These are phyloP conservation scores for Ctenopoma multispine DNA, from an alignment of 2,797 vertebrate genomes.

Conservation along the genomic window DNA sequence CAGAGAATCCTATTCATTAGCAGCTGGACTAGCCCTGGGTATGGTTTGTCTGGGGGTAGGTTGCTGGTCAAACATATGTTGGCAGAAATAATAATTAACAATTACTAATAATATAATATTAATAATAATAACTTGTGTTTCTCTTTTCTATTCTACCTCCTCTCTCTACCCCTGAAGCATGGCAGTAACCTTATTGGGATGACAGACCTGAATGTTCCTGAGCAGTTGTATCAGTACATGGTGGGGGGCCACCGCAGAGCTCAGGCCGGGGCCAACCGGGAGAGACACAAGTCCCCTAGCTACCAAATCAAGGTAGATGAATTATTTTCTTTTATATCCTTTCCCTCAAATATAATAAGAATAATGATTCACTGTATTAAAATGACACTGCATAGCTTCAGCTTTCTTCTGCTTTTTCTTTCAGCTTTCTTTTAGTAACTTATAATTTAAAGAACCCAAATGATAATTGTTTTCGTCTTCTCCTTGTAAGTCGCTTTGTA, in stretches of 20 bases:
- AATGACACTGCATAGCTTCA: not conserved
- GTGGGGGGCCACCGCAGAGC: conserved; percentile 94
- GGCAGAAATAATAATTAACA: no score
- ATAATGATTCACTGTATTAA: not conserved
- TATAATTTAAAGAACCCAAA: no score
- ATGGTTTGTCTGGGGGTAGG: conserved; percentile 98
- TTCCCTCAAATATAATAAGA: not conserved
- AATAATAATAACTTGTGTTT: no score
- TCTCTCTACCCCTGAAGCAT: conserved; percentile 81
- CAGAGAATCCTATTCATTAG: conserved; percentile 96
- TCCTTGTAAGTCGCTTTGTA: no score
- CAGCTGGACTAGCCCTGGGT: conserved; percentile 95
- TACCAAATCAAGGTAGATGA: conserved; percentile 95
- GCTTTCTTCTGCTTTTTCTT: no score
- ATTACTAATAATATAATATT: no score
- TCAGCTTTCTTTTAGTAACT: no score
- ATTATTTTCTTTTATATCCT: not conserved
- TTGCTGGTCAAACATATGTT: not conserved
- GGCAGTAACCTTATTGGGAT: conserved; percentile 98
- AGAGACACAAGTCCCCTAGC: conserved; percentile 98
- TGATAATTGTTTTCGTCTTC: no score
- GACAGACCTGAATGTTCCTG: conserved; percentile 97
- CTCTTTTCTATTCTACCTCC: not conserved
- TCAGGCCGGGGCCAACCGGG: conserved; percentile 91
- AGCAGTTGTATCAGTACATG: conserved; percentile 99